Base-by-base conservation (phyloP, 2,888 invertebrate species). In the Pammene aurita region DNA sequence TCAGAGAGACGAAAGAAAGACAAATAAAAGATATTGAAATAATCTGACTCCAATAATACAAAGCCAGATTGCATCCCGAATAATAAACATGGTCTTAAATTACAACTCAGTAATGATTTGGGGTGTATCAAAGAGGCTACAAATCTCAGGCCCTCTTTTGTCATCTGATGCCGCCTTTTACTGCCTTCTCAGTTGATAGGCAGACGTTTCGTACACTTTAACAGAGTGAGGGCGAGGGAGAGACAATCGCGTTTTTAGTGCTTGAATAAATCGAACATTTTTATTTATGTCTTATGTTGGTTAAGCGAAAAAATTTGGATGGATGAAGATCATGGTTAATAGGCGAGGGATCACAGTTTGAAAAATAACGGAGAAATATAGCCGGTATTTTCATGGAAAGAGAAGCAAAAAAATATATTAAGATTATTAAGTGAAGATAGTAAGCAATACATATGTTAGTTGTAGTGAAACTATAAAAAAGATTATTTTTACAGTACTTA, bases 101-200 rank as follows among this genome's bases (percentile, higher is more conserved):
- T 41, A 50, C 52, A 50, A 10, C n/a, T 41, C 50, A 41, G 62
- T 62, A 62, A 62, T 62, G 62, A 62, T 62, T 61, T 38, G 10
- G 38, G 26, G 62, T 52, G 18, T 41, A 62, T 62, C 41, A 62
- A 62, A 52, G 62, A 18, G 41, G 14, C 50, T 61, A 61, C 61
- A 61, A 62, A 62, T 62, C 41, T 52, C 50, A 50, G 41, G 41
- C 48, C 38, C 60, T 44, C 62, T 41, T 52, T 62, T 62, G 52
- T 62, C 62, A 62, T 62, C 50, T 26, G 62, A 62, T 62, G 34
- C 61, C 16, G 14, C 41, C 41, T 52, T 62, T 62, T 62, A 62
- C 62, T 52, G 50, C 18, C n/a, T 41, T 18, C 18, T 62, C 10
- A 6, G 50, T 52, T 62, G 62, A 62, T 52, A 52, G 62, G 62